Evolutionary conservation across 1,140 invertebrate genomes (phyloP).

Genomic region (Drosophila setifemur): DNA sequence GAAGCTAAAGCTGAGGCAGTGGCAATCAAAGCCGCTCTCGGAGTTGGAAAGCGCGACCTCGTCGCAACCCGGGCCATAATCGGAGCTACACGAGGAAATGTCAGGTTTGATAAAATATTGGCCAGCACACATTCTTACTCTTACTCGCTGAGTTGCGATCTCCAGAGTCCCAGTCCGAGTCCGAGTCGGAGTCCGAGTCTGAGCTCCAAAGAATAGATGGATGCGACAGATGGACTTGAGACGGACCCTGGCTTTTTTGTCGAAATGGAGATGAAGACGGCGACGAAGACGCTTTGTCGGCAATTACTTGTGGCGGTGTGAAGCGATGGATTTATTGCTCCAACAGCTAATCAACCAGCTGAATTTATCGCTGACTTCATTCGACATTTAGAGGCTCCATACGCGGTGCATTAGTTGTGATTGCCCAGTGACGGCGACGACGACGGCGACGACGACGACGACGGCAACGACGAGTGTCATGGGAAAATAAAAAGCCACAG

Average conservation of each 20-base stretch:
- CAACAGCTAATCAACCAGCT: conserved; percentile 73
- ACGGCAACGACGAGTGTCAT: conserved; percentile 40
- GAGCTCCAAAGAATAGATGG: conserved; percentile 18
- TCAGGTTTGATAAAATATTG: conserved; percentile 73
- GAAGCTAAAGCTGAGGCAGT: too few relatives aligned
- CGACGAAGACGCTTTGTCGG: conserved; percentile 63
- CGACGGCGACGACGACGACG: conserved; percentile 24
- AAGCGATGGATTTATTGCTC: conserved; percentile 70
- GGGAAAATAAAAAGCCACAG: conserved; percentile 40
- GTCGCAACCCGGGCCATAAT: conserved; percentile 48
- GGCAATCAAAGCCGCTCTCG: conserved; percentile 23
- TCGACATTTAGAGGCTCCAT: conserved; percentile 64
- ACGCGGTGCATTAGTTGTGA: conserved; percentile 49
- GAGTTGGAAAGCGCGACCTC: conserved; percentile 12
- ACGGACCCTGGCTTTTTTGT: conserved; percentile 32
- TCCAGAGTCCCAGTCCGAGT: background rate
- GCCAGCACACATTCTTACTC: conserved; percentile 66
- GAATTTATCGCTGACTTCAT: conserved; percentile 73
- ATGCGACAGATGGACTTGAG: conserved; percentile 17
- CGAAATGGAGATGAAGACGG: conserved; percentile 37
- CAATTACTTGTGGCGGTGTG: conserved; percentile 70
- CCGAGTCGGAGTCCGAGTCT: background rate
- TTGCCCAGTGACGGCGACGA: too few relatives aligned
- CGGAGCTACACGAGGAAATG: conserved; percentile 69
- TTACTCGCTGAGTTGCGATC: conserved; percentile 12